These are phyloP conservation scores for Drosophila greeni DNA, from an alignment of 2,888 invertebrate genomes.

Conservation along the genomic window DNA sequence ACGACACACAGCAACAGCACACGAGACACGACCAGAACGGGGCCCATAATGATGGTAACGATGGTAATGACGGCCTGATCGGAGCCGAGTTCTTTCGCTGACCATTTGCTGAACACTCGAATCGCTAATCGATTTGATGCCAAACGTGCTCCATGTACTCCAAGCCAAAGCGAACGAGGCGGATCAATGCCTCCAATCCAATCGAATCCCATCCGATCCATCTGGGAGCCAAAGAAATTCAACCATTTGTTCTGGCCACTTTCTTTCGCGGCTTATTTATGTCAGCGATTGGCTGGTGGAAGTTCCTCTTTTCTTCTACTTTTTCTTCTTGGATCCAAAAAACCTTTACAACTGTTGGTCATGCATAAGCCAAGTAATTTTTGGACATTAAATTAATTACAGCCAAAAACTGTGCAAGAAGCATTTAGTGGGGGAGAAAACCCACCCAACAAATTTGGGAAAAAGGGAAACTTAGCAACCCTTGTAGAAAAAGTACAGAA, in stretches of 20 bases:
- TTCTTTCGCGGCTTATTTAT: constrained; percentile 57
- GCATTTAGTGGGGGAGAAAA: constrained; percentile 25
- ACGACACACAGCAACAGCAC: constrained; percentile 43
- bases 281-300: constrained; percentile 42
- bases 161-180: constrained; percentile 44
- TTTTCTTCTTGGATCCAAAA: neutral
- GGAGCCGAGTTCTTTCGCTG: constrained; percentile 31
- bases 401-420: constrained; percentile 44
- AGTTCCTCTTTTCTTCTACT: constrained; percentile 6
- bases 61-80: constrained; percentile 22
- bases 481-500: constrained; percentile 24
- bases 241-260: constrained; percentile 53
- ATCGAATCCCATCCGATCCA: constrained; percentile 8
- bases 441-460: constrained; percentile 5
- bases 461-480: constrained; percentile 33
- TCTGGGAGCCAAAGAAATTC: constrained; percentile 31
- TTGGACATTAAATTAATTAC: constrained; percentile 61
- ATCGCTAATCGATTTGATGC: constrained; percentile 66
- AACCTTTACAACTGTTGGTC: constrained; percentile 48
- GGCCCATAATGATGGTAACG: constrained; percentile 32
- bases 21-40: constrained; percentile 15
- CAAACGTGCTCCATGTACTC: constrained; percentile 54
- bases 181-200: constrained; percentile 25
- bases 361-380: constrained; percentile 47
- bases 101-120: constrained; percentile 48